Percentiles rank a stretch among this genome's conserved stretches.
Conservation (phyloP, 2,888 invertebrate species). For the Encarsia formosa region DNA sequence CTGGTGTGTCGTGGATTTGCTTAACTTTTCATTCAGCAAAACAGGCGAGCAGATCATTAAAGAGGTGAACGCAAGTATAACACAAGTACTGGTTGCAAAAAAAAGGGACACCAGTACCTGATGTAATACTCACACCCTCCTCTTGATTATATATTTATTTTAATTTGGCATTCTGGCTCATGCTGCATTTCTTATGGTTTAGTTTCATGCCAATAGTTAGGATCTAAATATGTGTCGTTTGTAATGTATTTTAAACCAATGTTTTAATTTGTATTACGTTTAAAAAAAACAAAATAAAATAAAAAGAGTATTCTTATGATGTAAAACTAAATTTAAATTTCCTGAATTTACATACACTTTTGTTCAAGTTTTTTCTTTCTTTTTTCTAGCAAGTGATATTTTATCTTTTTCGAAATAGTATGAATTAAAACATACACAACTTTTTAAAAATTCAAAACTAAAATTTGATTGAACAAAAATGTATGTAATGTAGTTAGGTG, state of each 20-base stretch:
- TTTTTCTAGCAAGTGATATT: neutral
- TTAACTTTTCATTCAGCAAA: slow-evolving; percentile 26
- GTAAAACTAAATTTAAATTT: too few relatives aligned
- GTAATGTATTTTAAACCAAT: too few relatives aligned
- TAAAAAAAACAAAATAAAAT: too few relatives aligned
- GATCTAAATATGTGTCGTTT: too few relatives aligned
- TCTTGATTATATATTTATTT: slow-evolving; percentile 33
- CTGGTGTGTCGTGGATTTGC: slow-evolving; percentile 37
- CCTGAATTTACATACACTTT: too few relatives aligned
- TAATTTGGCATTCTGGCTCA: slow-evolving; percentile 5
- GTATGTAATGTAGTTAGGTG: too few relatives aligned
- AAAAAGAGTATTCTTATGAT: too few relatives aligned
- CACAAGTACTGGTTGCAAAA: slow-evolving; percentile 79
- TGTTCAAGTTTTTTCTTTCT: neutral
- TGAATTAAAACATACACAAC: neutral
- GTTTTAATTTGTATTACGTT: too few relatives aligned
- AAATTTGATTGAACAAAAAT: too few relatives aligned
- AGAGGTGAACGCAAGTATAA: slow-evolving; percentile 76
- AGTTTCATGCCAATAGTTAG: too few relatives aligned
- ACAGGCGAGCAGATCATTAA: slow-evolving; percentile 43
- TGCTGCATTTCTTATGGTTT: slow-evolving; percentile 16
- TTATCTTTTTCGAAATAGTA: neutral
- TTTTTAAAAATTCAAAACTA: neutral
- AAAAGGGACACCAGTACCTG: slow-evolving; percentile 87
- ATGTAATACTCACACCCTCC: slow-evolving; percentile 96